Evolutionary conservation across 2,113 vertebrate genomes (phyloP), one percentile per base, ranked within the genome.

Genomic region (Crotalus tigris): DNA sequence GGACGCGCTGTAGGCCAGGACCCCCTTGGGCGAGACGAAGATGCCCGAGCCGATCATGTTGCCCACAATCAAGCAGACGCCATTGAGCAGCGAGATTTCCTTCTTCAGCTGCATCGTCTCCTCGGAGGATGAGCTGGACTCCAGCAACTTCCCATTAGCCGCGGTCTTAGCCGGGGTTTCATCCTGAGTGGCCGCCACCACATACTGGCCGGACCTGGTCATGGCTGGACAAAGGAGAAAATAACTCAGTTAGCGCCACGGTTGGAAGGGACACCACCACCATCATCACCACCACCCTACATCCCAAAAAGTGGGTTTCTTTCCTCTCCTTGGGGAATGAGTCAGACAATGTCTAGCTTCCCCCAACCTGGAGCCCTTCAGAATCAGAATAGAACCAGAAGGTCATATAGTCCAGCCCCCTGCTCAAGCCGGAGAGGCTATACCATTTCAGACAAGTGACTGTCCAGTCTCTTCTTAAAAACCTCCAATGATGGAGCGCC

Each of bases 11-110:
- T 99, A 98, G 90, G 98, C 98, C 95, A 99, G 97, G 19, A 99
- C 98, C 0, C 99, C 99, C 89, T 99, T 99, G 7, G 99, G 98
- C 0, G 99, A 99, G n/a, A 99, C 98, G 17, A 99, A 99, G 97
- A 99, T 99, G 46, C 99, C 99, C 0, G 99, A 99, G 92, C 99
- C 99, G 1, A 99, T 99, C 99, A 99, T 99, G 97, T 99, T 99
- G 75, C 99, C 99, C 97, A 99, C 99, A 5, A 99, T 99, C 46
- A 99, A 98, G 94, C 98, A 98, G 87, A 99, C 97, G 0, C 99
- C 99, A 1, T 98, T 99, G 44, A 99, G 90, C 57, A 99, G 97
- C 0, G 99, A 99, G 96, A 99, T 99, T 97, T 99, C 98, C 96
- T 99, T 98, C 97, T 98, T 99, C 92, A 99, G 98, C 95, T 98